Evolutionary conservation across 2,888 invertebrate genomes (phyloP).

Genomic region (Clostera curtula): DNA sequence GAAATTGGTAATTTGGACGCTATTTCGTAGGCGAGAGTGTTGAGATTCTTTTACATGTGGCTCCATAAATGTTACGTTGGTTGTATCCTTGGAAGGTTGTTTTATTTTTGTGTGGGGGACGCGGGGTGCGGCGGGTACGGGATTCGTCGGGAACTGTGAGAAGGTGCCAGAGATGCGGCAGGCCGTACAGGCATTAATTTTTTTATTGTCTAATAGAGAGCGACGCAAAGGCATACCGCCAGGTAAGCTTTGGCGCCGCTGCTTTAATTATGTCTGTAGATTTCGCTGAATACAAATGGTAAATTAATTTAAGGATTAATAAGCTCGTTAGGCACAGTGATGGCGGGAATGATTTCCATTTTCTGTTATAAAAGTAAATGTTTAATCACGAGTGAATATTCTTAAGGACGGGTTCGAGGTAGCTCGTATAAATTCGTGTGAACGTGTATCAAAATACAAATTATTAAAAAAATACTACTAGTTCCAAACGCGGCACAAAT

Average conservation of each 20-base stretch:
- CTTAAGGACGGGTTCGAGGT: too few species aligned
- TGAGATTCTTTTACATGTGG: conserved; percentile 26
- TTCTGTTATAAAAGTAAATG: too few species aligned
- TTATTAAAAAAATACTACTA: too few species aligned
- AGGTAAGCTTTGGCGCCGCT: conserved; percentile 67
- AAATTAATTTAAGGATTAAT: conserved; percentile 42
- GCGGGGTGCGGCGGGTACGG: conserved; percentile 27
- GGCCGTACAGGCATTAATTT: conserved; percentile 62
- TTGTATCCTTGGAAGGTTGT: conserved; percentile 73
- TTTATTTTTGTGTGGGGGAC: conserved; percentile 63
- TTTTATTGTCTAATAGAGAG: conserved; percentile 71
- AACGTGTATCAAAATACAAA: too few species aligned
- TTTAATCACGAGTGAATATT: too few species aligned
- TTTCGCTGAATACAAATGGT: conserved; percentile 45
- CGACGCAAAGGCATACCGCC: conserved; percentile 62
- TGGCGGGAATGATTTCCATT: conserved; percentile 6
- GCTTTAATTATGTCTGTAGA: conserved; percentile 61
- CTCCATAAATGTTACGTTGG: conserved; percentile 52
- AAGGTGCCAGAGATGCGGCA: conserved; percentile 57
- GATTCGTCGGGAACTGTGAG: conserved; percentile 53
- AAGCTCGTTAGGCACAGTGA: conserved; percentile 17
- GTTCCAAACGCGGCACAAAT: too few species aligned
- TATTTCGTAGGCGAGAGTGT: conserved; percentile 26
- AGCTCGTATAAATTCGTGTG: too few species aligned
- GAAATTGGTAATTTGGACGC: conserved; percentile 22